Evolutionary conservation across 2,888 invertebrate genomes (phyloP), one percentile per base, ranked within the genome.

Genomic region (Idaea straminata): DNA sequence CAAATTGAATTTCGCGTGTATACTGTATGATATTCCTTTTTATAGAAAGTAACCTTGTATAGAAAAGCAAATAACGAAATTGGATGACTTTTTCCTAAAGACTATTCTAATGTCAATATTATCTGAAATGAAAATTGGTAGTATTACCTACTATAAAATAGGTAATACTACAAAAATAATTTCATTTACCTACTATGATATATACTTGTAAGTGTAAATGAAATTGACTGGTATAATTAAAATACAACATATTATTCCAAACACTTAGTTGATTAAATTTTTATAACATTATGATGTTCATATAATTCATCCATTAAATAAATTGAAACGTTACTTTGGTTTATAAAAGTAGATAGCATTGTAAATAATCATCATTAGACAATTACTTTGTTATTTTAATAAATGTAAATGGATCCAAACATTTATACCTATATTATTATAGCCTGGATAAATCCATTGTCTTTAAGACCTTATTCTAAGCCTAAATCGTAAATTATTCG

Each of bases 401-500:
- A 57, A 61, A 66, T 64, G 35, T 16, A 59, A 63, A 63, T 65
- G 62, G 65, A 66, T 62, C 66, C 69, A 38, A 64, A 61, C 64
- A 69, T 69, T 34, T 15, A 25, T 25, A n/a, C n/a, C n/a, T n/a
- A 25, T 25, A 25, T 34, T 59, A 69, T 66, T 66, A 66, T 61
- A 63, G 64, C 59, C 60, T 65, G 66, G 69, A 65, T 69, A 66
- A 66, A 69, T 69, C 65, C 66, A 66, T 69, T 59, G 73, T 74
- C 74, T 74, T 15, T 72, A 73, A 74, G 74, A 72, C 70, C 69
- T 69, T 70, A 70, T 67, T 68, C 62, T 64, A 65, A 67, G 67
- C 62, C 10, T 67, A 63, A 73, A 76, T 78, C 74, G 75, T 75
- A 81, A 83, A 77, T 71, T 79, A 75, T 61, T 66, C 62, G 63